Evolutionary conservation across 2,888 invertebrate genomes (phyloP), one percentile per base, ranked within the genome.

Genomic region (Drosophila paranaensis): DNA sequence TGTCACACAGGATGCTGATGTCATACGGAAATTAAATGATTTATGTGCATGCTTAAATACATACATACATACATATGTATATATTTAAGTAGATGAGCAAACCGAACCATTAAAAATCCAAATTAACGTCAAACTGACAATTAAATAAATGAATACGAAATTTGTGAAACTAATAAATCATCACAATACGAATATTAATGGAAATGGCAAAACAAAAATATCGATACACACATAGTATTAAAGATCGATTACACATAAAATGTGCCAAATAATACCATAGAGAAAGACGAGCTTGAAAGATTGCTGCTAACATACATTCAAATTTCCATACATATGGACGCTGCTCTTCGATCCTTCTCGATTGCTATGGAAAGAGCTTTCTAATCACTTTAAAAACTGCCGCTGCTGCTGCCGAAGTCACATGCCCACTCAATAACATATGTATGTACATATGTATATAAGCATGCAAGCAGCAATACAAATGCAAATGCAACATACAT

Each of bases 1-100:
- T 46, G 8, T 43, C 55, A 20, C 35, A 53, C 45, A 25, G 67
- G 63, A 77, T 73, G 78, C 81, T 79, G 79, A 79, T 79, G 79
- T 79, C 84, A 79, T 84, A 48, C 55, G 25, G 48, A 55, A 67
- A 30, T 16, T 14, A 43, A 60, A 60, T 37, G 30, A 43, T 30
- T 6, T 11, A 57, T 57, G 27, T 46, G 25, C 37, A 30, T 54
- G 51, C 25, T 35, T 37, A 35, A 33, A 54, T 4, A 33, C 16
- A 35, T 5, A 20, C 6, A 25, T 9, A 39, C 14, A 27, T n/a
- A 13, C 3, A 6, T 11, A n/a, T 16, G 10, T 33, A 33, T 10
- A 33, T 33, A 33, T 33, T 33, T 33, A 33, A 33, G 33, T 33
- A 33, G 33, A 33, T 33, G 33, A 33, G 10, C 10, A 33, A 20